Percentiles rank a stretch among this genome's conserved stretches.
These are phyloP conservation scores for Hydriomena furcata DNA, from an alignment of 2,888 invertebrate genomes.

Conservation along the genomic window DNA sequence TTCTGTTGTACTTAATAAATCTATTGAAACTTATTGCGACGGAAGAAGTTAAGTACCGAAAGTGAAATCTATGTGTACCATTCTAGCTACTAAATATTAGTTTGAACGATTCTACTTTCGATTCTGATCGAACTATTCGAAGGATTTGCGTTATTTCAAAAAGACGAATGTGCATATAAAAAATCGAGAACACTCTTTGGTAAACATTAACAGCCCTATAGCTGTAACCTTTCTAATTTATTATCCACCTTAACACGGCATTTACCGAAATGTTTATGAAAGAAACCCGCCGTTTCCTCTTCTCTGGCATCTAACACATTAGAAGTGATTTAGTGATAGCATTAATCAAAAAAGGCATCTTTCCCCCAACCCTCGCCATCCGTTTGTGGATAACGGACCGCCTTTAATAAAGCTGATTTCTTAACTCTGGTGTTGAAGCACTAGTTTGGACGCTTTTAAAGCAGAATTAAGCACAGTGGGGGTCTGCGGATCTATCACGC, in stretches of 20 bases:
- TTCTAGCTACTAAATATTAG: too few relatives aligned
- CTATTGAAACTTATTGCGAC: too few relatives aligned
- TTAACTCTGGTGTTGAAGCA: slow-evolving; percentile 21
- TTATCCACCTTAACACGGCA: slow-evolving; percentile 38
- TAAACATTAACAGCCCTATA: slow-evolving; percentile 35
- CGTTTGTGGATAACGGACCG: slow-evolving; percentile 36
- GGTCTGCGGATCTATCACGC: too few relatives aligned
- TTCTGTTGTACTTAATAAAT: too few relatives aligned
- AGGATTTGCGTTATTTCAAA: too few relatives aligned
- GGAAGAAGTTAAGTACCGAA: too few relatives aligned
- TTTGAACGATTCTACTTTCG: too few relatives aligned
- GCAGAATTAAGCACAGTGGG: too few relatives aligned
- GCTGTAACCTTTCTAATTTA: slow-evolving; percentile 35
- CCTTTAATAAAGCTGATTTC: slow-evolving; percentile 42
- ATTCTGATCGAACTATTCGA: too few relatives aligned
- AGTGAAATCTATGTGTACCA: too few relatives aligned
- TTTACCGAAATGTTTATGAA: slow-evolving; percentile 44
- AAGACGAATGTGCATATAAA: too few relatives aligned
- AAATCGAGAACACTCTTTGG: slow-evolving; percentile 33
- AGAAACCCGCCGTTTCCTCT: slow-evolving; percentile 44
- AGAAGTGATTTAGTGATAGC: slow-evolving; percentile 61
- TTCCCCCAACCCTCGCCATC: slow-evolving; percentile 22
- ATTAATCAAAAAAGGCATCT: slow-evolving; percentile 59
- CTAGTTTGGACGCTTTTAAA: background rate
- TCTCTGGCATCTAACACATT: slow-evolving; percentile 48